Base-by-base conservation (phyloP, 2,797 vertebrate species). In the Danio tinwini region DNA sequence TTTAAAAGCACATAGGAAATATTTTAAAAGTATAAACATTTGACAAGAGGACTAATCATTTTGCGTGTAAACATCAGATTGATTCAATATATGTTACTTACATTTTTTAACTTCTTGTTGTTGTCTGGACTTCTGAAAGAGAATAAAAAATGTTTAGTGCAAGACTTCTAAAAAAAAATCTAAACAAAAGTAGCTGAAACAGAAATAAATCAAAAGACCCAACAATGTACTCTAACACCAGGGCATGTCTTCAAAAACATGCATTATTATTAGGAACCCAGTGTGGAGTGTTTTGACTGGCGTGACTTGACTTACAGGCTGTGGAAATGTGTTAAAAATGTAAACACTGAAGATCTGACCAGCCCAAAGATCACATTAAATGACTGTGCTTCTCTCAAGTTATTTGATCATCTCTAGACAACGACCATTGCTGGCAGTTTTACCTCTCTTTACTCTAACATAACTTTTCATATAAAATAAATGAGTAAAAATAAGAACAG, bases 61-160 rank as follows among this genome's bases (percentile, higher is more conserved):
- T 29, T 29, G 29, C 29, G 29, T 29, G 29, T 29, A 29, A 29
- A 3, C 29, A 29, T 29, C 29, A 29, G 29, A 29, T 1, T 1
- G 29, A 29, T 29, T 29, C 45, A 49, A n/a, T 5, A 55, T 11
- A 56, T 9, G 14, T 16, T 86, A 95, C 95, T 96, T 91, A 96
- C 95, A 89, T 96, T 95, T 92, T 93, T 94, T 87, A 95, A 91
- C 85, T 95, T 96, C 85, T 93, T 92, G 86, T 88, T 94, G 85
- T 45, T 92, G 87, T 96, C 94, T 81, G 79, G 76, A 82, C 87
- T 91, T 91, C 95, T 96, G 29, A 29, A 90, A 71, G 45, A 39
- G 73, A 71, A 62, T 81, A 76, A 59, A 17, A 29, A 45, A 55
- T 1, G 8, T 1, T 14, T 40, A 45, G 3, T 12, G 45, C 5